Percentiles rank a stretch among this genome's conserved stretches.
These are phyloP conservation scores for Lota lota DNA, from an alignment of 2,113 vertebrate species.

Conservation along the genomic window DNA sequence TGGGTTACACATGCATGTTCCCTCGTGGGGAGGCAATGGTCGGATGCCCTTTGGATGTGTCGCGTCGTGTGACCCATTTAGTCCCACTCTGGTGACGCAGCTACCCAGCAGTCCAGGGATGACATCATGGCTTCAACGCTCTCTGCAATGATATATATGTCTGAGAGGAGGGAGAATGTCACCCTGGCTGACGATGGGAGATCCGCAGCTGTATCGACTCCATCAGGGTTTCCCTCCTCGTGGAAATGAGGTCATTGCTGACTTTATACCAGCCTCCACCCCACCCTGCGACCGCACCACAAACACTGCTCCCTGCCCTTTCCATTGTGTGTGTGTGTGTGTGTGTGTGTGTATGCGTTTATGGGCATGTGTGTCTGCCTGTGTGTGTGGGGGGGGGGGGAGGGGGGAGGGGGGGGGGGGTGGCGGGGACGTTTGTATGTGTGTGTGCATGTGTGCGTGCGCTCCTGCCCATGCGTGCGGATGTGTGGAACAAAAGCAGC, in stretches of 20 bases:
- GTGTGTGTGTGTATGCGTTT: not conserved
- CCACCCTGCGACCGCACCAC: conserved; percentile 63
- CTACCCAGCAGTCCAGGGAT: conserved; percentile 27
- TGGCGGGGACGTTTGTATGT: not conserved
- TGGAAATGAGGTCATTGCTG: conserved; percentile 68
- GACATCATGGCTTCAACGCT: conserved; percentile 25
- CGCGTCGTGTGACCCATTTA: conserved; percentile 31
- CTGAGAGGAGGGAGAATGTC: conserved; percentile 31
- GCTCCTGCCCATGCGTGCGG: conserved; percentile 15
- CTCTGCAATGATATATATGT: too few species aligned
- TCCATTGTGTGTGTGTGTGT: conserved; percentile 35
- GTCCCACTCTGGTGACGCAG: conserved; percentile 23
- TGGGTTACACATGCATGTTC: too few species aligned
- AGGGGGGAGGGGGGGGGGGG: not conserved
- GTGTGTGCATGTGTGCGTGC: conserved; percentile 18
- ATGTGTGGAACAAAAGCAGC: conserved; percentile 37
- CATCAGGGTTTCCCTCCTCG: conserved; percentile 59
- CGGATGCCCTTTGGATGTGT: conserved; percentile 25
- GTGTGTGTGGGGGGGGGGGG: conserved; percentile 10
- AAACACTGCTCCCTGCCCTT: conserved; percentile 27
- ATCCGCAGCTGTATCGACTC: conserved; percentile 39
- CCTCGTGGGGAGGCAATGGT: not conserved
- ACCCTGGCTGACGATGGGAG: conserved; percentile 40
- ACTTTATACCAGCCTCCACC: conserved; percentile 66
- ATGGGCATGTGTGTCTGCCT: conserved; percentile 25